Evolutionary conservation across 2,888 invertebrate genomes (phyloP), one percentile per base, ranked within the genome.

Genomic region (Torymus texanus): DNA sequence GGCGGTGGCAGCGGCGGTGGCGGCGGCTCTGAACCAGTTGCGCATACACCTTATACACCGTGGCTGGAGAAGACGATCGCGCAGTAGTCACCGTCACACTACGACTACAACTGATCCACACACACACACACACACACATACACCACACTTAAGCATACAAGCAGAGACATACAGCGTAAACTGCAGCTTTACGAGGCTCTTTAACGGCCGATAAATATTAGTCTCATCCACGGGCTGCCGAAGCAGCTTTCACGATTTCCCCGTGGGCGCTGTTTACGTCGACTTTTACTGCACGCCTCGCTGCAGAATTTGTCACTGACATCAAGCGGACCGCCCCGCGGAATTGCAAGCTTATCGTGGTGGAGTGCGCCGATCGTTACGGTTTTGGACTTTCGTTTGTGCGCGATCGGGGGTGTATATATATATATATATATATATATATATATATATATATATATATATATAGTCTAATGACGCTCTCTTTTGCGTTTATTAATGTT

Each of bases 121-220:
- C 53, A 10, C 16, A 21, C 12, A 24, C 24, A 24, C 21, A 24
- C 24, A 24, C 14, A 24, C 61, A 2, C 13, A 12, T n/a, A n/a
- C n/a, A n/a, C n/a, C n/a, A n/a, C n/a, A n/a, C n/a, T n/a, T n/a
- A n/a, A n/a, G n/a, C 24, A 61, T 61, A 24, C 13, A 21, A 2
- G 51, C 4, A 41, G 5, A 58, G 1, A 51, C 14, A 21, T 14
- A 10, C 29, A 10, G 41, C 41, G 41, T 8, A 8, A 41, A 8
- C 41, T 29, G 21, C 14, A 21, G 51, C 51, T 59, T 59, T 59
- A 51, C 14, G n/a, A 73, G 63, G 21, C 53, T 73, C 50, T 73
- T 73, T 73, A 73, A 63, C 62, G 63, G 55, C n/a, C 53, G 55
- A 73, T 73, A 73, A 63, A 73, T 73, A 74, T 65, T 65, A 65